Evolutionary conservation across 2,113 vertebrate genomes (phyloP).

Genomic region (Podocnemis expansa): DNA sequence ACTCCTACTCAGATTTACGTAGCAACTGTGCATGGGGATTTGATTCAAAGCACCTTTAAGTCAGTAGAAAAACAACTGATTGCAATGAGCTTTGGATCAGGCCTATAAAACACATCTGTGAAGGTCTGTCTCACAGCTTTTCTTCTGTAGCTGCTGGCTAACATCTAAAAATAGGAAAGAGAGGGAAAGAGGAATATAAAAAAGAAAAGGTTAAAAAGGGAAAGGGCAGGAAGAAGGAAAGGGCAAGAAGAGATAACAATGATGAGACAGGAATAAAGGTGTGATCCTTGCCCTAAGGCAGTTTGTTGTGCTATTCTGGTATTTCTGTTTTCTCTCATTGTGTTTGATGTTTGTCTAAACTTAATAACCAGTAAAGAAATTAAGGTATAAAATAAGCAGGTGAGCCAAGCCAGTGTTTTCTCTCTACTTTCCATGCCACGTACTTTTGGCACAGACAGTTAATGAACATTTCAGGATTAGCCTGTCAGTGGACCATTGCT

Average conservation of each 20-base stretch:
- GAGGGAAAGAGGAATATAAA: constrained; percentile 25
- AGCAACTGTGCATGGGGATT: background rate
- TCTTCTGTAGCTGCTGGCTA: constrained; percentile 38
- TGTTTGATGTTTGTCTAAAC: background rate
- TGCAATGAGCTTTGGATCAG: background rate
- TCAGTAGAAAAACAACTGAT: constrained; percentile 8
- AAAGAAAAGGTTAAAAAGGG: background rate
- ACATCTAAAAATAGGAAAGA: constrained; percentile 53
- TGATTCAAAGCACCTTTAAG: constrained; percentile 7
- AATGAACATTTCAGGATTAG: background rate
- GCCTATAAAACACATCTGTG: constrained; percentile 24
- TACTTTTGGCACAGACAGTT: background rate
- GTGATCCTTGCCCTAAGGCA: background rate
- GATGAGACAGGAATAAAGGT: background rate
- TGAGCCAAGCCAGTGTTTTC: background rate
- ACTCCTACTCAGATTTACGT: constrained; percentile 37
- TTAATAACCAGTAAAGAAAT: background rate
- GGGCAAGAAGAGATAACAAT: background rate
- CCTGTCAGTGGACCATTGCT: background rate
- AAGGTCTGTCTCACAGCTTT: constrained; percentile 1
- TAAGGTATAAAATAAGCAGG: background rate
- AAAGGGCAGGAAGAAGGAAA: background rate
- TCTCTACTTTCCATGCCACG: background rate
- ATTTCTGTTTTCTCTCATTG: background rate
- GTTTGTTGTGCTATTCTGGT: background rate